These are phyloP conservation scores for Sebastes reedi DNA, from an alignment of 2,797 vertebrate species.

Conservation along the genomic window DNA sequence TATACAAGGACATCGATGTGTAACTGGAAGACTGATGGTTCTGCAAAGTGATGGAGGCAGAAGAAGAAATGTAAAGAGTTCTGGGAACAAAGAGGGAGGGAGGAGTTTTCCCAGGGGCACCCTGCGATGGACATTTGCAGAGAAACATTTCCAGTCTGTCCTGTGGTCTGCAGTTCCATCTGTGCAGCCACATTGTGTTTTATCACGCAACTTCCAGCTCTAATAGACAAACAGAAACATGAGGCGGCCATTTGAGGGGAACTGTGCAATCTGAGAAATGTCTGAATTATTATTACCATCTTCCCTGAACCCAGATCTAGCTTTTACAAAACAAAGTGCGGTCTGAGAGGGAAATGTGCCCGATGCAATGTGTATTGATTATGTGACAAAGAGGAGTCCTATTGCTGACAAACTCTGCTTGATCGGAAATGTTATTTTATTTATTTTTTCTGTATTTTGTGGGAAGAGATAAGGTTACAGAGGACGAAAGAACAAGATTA, in stretches of 20 bases:
- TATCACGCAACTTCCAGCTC: slow-evolving; percentile 15
- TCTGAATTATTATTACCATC: slow-evolving; percentile 21
- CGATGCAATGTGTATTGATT: slow-evolving; percentile 24
- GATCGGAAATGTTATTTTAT: slow-evolving; percentile 18
- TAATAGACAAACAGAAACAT: slow-evolving; percentile 48
- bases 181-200: slow-evolving; percentile 6
- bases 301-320: slow-evolving; percentile 30
- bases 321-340: slow-evolving; percentile 46
- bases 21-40: slow-evolving; percentile 61
- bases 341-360: slow-evolving; percentile 19
- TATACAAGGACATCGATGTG: slow-evolving; percentile 42
- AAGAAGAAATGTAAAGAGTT: slow-evolving; percentile 49
- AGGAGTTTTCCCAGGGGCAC: slow-evolving; percentile 30
- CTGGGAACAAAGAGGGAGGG: slow-evolving; percentile 58
- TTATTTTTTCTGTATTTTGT: not conserved
- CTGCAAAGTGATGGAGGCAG: slow-evolving; percentile 40
- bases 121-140: slow-evolving; percentile 19
- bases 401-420: not conserved
- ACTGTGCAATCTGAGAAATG: slow-evolving; percentile 54
- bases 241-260: slow-evolving; percentile 45
- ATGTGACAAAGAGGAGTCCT: slow-evolving; percentile 28
- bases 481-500: not conserved
- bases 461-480: not conserved
- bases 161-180: slow-evolving; percentile 43
- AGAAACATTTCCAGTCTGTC: slow-evolving; percentile 51